phyloP scores from a whole-genome alignment of 2,888 invertebrate genomes.

The Lithodes maja region DNA sequence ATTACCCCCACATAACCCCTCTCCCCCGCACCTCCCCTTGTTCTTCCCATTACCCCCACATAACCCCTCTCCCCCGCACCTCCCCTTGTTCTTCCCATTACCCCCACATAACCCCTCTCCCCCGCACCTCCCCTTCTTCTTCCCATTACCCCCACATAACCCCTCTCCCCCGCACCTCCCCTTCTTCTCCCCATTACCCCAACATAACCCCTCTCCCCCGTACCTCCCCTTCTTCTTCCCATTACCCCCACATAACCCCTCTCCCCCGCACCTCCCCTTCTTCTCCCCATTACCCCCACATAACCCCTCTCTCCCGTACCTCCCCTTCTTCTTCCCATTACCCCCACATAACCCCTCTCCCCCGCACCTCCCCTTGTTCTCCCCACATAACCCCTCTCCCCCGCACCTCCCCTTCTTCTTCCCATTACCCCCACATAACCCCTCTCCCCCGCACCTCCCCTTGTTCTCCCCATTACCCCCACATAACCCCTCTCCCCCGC shows the following conservation, averaged over 20 bases:
- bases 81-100: neutral
- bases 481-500: neutral
- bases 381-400: neutral
- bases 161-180: neutral
- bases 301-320: neutral
- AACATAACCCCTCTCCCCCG: neutral
- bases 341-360: neutral
- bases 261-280: neutral
- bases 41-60: neutral
- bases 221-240: neutral
- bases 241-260: neutral
- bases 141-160: neutral
- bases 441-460: neutral
- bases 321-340: neutral
- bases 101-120: neutral
- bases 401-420: neutral
- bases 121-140: neutral
- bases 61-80: neutral
- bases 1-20: neutral
- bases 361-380: neutral
- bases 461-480: neutral
- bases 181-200: neutral
- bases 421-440: neutral
- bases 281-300: neutral
- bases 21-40: neutral